A percentile compares a stretch with the other conserved stretches of the same genome.
phyloP scores from a whole-genome alignment of 2,888 invertebrate genomes.

The Strigamia maritima region DNA sequence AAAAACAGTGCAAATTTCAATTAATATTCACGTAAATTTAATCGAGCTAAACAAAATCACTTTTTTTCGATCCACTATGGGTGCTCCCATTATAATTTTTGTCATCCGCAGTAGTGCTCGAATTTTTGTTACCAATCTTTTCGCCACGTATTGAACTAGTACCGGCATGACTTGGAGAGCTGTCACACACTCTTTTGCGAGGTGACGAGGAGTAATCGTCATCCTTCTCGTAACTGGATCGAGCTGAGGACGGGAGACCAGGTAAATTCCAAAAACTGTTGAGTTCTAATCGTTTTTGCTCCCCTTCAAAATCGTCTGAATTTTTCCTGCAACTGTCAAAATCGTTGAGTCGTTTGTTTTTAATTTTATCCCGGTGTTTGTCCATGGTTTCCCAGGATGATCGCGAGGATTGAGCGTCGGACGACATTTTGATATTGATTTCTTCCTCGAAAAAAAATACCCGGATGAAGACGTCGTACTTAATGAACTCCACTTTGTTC shows the following conservation, averaged over 20 bases:
- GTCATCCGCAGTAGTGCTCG: background rate
- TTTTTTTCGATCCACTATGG: background rate
- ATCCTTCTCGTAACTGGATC: background rate
- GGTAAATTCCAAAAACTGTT: background rate
- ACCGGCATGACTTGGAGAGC: background rate
- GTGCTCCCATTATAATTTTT: background rate
- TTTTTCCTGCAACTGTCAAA: background rate
- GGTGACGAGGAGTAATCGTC: background rate
- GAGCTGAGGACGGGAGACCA: background rate
- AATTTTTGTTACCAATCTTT: background rate
- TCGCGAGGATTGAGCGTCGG: background rate
- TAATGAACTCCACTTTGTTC: background rate
- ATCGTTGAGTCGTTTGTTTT: background rate
- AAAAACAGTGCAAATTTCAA: background rate
- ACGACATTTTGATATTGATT: constrained; percentile 16
- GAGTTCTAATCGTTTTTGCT: background rate
- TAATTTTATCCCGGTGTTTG: constrained; percentile 1
- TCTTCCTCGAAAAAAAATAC: constrained; percentile 7
- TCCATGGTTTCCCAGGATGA: background rate
- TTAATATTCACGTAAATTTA: background rate
- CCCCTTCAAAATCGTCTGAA: background rate
- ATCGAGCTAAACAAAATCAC: background rate
- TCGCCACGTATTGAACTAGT: background rate
- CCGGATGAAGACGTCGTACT: constrained; percentile 3
- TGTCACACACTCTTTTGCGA: background rate